Evolutionary conservation across 2,113 vertebrate species (phyloP), one percentile per base, ranked within the genome.

Genomic region (Ochotona princeps): DNA sequence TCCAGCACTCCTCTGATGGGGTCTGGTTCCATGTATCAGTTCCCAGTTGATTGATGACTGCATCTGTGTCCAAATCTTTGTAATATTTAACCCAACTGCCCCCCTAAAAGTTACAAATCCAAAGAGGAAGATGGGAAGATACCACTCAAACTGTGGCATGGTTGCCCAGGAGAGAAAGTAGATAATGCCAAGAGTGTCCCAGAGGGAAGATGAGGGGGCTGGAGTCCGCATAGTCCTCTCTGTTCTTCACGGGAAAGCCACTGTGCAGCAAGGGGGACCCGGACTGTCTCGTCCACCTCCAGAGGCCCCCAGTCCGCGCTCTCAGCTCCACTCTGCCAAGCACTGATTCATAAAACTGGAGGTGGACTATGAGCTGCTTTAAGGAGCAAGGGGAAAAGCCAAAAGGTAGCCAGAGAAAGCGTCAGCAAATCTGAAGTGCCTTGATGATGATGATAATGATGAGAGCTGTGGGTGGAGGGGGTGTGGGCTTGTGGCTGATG

Each of bases 171-270:
- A 76, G 11, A 28, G 65, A 49, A 15, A 72, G 21, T 21, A 2
- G 38, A 15, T 26, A 4, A 15, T 49, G 28, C 47, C 65, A 23
- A 20, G 57, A 20, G 30, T 44, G 30, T 44, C 32, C 57, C 0
- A 7, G 0, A 11, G 0, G 17, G 17, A 11, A 26, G 17, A 57
- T 5, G 7, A 67, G n/a, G 57, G 13, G 1, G 20, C 26, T 35
- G 4, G 44, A 35, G 49, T 57, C 61, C 11, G 63, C 7, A 44
- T 26, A 20, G 2, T 8, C 8, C 25, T 83, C 60, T 57, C 54
- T 10, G 8, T 60, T 60, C 17, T 66, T 51, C 17, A 1, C 2
- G 49, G 66, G 83, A 63, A 79, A 83, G 69, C 2, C 32, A 35
- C 23, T 10, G 18, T 32, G 8, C 38, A 47, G 61, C 21, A 10